Percentiles rank a stretch among this genome's conserved stretches.
These are phyloP conservation scores for Epistrophe grossulariae DNA, from an alignment of 2,888 invertebrate genomes.

Conservation along the genomic window DNA sequence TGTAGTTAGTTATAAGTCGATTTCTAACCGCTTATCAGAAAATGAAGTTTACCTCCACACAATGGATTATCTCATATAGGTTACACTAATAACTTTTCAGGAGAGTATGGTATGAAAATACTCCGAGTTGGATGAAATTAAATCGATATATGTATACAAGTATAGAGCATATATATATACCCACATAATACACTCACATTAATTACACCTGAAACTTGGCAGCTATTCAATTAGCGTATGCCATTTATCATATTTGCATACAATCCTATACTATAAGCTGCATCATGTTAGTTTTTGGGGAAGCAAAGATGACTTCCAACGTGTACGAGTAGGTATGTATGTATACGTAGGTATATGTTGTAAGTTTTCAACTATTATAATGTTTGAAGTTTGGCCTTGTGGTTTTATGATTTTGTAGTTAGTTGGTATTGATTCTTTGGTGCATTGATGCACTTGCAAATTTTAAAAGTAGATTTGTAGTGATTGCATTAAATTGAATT, in stretches of 20 bases:
- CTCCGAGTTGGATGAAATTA: constrained; percentile 27
- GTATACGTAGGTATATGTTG: background rate
- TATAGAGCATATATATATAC: background rate
- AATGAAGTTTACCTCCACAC: constrained; percentile 70
- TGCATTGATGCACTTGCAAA: background rate
- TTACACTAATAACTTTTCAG: constrained; percentile 74
- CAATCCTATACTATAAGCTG: constrained; percentile 36
- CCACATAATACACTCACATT: constrained; percentile 65
- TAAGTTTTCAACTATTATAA: background rate
- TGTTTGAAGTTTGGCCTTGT: background rate
- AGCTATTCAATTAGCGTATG: constrained; percentile 75
- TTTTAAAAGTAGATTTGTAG: background rate
- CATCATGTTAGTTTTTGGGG: constrained; percentile 49
- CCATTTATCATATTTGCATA: constrained; percentile 72
- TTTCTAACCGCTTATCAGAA: constrained; percentile 74
- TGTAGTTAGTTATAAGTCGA: constrained; percentile 57
- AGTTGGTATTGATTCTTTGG: background rate
- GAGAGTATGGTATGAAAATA: constrained; percentile 26
- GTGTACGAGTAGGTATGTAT: too few relatives aligned
- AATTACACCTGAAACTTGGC: constrained; percentile 76
- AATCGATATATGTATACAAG: constrained; percentile 52
- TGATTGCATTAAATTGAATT: background rate
- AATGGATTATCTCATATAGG: constrained; percentile 71
- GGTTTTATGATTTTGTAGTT: background rate
- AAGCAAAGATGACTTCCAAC: constrained; percentile 14